Conservation (phyloP, 2,888 invertebrate species). For the Pyrocoelia pectoralis region DNA sequence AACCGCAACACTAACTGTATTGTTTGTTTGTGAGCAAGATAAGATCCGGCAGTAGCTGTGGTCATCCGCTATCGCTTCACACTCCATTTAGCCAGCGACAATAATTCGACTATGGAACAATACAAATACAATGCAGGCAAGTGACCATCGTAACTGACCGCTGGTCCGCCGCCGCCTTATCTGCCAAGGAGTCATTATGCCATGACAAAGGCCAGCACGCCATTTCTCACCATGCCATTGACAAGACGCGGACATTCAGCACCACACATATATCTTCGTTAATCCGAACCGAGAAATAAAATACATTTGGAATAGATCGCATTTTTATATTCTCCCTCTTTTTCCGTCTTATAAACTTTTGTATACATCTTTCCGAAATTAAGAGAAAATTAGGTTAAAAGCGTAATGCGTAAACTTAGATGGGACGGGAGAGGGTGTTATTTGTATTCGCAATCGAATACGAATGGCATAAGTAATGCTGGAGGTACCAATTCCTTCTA, state of each 20-base stretch:
- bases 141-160: conserved; percentile 60
- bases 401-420: conserved; percentile 19
- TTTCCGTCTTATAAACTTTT: too few species aligned
- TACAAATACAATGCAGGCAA: conserved; percentile 61
- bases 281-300: conserved; percentile 50
- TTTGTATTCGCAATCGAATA: conserved; percentile 31
- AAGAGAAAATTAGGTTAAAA: conserved; percentile 17
- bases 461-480: conserved; percentile 33
- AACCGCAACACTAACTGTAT: conserved; percentile 44
- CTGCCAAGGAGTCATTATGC: conserved; percentile 61
- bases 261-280: conserved; percentile 55
- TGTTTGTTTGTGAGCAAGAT: conserved; percentile 56
- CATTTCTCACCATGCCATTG: conserved; percentile 59
- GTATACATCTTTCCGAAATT: background rate
- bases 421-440: conserved; percentile 23
- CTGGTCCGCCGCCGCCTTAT: conserved; percentile 56
- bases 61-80: conserved; percentile 61
- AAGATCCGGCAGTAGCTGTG: conserved; percentile 50
- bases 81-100: conserved; percentile 61
- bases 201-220: conserved; percentile 59
- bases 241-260: conserved; percentile 54
- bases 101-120: conserved; percentile 60
- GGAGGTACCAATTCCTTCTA: conserved; percentile 35
- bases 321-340: conserved; percentile 44
- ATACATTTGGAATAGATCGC: conserved; percentile 37